Base-by-base conservation (phyloP, 2,797 vertebrate species). In the Siniperca obscura region DNA sequence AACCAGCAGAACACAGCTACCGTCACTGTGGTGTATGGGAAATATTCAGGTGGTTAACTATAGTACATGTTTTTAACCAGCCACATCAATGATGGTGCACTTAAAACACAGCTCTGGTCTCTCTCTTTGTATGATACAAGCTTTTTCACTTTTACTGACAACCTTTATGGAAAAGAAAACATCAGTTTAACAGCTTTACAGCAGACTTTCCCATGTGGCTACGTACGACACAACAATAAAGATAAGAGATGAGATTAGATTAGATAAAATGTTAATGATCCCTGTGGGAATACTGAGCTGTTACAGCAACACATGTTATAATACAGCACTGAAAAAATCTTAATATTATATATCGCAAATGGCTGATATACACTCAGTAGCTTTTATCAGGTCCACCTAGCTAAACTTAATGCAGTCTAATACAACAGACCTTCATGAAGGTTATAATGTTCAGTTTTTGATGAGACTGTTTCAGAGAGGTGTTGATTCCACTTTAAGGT, bases 171-270 rank as follows among this genome's bases (percentile, higher is more conserved):
- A 19, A 14, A 69, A 44, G 22, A 76, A 70, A 48, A 77, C 55
- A 66, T 34, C 13, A 36, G 8, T 44, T 38, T 12, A 70, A 42
- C 25, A 44, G 68, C 9, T 76, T 79, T 46, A 61, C 5, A 44
- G 8, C 19, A 38, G 42, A 50, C n/a, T 11, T 38, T 48, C 1
- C 38, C n/a, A 22, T 34, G 25, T 38, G n/a, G 40, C 5, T 25
- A 13, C 0, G 7, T 7, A 21, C 2, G 6, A 50, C 17, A 46
- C 27, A 42, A 57, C 53, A 22, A 30, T 30, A 40, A 73, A 65
- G 62, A 76, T 53, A 52, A 60, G 57, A 53, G 57, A 60, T 66
- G 0, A 53, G 74, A 69, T 56, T 17, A 57, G 52, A 70, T 70
- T 2, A 40, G 36, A 42, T 65, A 7, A 48, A 46, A 70, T 1